A percentile compares a stretch with the other conserved stretches of the same genome.
phyloP scores from a whole-genome alignment of 2,797 vertebrate species.

The Coregonus sp. region DNA sequence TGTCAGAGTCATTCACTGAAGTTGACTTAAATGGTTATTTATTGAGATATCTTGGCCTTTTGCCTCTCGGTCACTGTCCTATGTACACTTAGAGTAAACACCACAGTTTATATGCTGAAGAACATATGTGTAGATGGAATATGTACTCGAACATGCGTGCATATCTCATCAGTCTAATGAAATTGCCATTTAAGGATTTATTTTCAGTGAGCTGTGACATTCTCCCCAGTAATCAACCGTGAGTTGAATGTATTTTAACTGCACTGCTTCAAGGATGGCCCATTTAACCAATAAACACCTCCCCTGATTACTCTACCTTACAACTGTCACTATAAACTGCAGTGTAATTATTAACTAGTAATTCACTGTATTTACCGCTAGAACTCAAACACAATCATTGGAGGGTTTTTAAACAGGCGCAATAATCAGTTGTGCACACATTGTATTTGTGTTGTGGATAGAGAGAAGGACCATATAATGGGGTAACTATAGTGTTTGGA shows the following conservation, averaged over 20 bases:
- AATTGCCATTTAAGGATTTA: constrained; percentile 14
- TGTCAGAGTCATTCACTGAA: constrained; percentile 36
- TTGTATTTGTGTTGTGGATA: constrained; percentile 52
- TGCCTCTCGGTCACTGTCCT: constrained; percentile 22
- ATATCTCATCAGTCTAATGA: constrained; percentile 37
- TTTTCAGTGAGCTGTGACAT: constrained; percentile 21
- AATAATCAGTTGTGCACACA: constrained; percentile 57
- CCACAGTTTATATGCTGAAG: neutral
- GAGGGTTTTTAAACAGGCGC: constrained; percentile 49
- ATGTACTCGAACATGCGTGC: neutral
- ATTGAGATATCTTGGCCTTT: constrained; percentile 44
- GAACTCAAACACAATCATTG: constrained; percentile 41
- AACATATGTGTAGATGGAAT: constrained; percentile 3
- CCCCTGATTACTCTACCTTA: constrained; percentile 50
- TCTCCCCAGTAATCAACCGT: neutral
- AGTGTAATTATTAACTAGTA: constrained; percentile 66
- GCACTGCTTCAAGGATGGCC: constrained; percentile 28
- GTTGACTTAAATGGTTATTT: constrained; percentile 38
- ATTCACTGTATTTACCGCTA: constrained; percentile 60
- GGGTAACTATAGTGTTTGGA: constrained; percentile 40
- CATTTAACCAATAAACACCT: constrained; percentile 21
- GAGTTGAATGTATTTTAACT: constrained; percentile 35
- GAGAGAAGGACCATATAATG: constrained; percentile 63
- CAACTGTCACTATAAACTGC: constrained; percentile 59
- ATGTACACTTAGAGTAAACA: neutral